phyloP scores from a whole-genome alignment of 2,113 vertebrate genomes.

The Microtus oregoni region DNA sequence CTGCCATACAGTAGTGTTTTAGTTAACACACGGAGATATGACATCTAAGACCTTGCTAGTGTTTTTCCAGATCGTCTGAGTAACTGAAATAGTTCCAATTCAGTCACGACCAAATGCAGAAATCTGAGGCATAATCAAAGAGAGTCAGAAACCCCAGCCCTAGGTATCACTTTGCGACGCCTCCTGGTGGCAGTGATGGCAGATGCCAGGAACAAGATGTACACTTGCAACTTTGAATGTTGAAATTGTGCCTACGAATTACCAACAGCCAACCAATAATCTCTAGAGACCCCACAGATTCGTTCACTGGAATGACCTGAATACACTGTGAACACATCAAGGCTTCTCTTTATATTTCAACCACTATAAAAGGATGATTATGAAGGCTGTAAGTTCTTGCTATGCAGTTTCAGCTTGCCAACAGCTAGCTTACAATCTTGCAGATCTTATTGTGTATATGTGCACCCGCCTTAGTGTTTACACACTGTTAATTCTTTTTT shows the following conservation, averaged over 20 bases:
- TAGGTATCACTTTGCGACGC: conserved; percentile 43
- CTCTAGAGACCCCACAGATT: neutral
- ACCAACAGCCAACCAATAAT: neutral
- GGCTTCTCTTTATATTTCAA: neutral
- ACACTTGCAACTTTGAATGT: neutral
- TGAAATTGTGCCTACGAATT: neutral
- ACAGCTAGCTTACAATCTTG: conserved; percentile 28
- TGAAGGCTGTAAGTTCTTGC: neutral
- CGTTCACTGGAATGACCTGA: neutral
- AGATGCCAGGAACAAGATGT: neutral
- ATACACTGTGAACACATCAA: neutral
- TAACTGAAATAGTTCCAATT: neutral
- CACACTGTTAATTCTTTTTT: neutral
- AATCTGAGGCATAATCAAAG: neutral
- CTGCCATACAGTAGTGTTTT: neutral
- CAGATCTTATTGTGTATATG: conserved; percentile 5
- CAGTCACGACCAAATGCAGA: neutral
- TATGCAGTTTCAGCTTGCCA: neutral
- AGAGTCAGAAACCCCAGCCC: neutral
- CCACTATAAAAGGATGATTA: conserved; percentile 7
- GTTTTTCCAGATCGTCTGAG: neutral
- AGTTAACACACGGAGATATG: neutral
- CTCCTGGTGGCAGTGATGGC: conserved; percentile 50
- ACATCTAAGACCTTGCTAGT: neutral
- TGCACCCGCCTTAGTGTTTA: neutral